Evolutionary conservation across 2,113 vertebrate species (phyloP), one percentile per base, ranked within the genome.

Genomic region (Physeter macrocephalus): DNA sequence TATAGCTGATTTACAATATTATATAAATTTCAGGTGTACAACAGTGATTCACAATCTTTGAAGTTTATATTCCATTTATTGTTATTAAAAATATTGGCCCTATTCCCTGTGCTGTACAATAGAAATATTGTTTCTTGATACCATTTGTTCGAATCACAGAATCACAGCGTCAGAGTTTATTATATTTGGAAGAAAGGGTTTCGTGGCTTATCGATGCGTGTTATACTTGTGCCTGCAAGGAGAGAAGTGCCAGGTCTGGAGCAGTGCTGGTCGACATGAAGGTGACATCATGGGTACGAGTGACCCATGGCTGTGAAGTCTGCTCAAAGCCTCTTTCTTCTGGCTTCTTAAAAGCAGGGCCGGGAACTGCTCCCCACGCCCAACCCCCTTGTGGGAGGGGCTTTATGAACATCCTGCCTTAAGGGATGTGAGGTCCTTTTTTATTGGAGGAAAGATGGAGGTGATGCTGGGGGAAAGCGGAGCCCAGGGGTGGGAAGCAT

Each of bases 391-490:
- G 0, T 41, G n/a, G 49, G 36, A 23, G 10, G n/a, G 11, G 12
- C n/a, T 1, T 21, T 72, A 54, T 31, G 49, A 57, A 18, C n/a
- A 9, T 41, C 36, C 36, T 34, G 67, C 36, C 25, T 2, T 21
- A 18, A 25, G 29, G 15, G 17, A 13, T 0, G 2, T 21, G 27
- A 21, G 3, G 25, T 41, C 66, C n/a, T 87, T 14, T 13, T 75
- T 74, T 46, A 41, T 2, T 34, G 1, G 46, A 71, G 49, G 9
- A 9, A 41, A 31, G n/a, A 14, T 0, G 17, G 78, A 34, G n/a
- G 1, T 1, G 36, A 69, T 13, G 66, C 0, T 49, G 3, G 49
- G 11, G 7, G 52, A 10, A 31, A 23, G 66, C 1, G 11, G 29
- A 23, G 61, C 31, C 18, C 74, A n/a, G 46, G 46, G 21, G 31